Base-by-base conservation (phyloP, 2,797 vertebrate genomes). In the Coluber constrictor region DNA sequence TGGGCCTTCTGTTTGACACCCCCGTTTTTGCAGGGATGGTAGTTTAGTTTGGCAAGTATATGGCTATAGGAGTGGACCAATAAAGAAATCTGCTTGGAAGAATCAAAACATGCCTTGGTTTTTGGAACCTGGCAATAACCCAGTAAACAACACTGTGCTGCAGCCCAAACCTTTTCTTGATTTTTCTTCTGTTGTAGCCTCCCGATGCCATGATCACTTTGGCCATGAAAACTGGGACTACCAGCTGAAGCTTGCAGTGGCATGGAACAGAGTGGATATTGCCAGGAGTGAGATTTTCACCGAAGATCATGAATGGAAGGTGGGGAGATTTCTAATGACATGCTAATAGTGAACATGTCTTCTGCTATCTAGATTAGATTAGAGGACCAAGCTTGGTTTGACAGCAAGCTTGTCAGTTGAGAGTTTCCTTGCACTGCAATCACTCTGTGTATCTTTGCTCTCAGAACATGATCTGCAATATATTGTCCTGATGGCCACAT, bases 181-280 rank as follows among this genome's bases (percentile, higher is more conserved):
- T 79, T 2, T 0, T 6, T 0, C 86, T 86, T 61, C 79, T 60
- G 55, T 20, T 13, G 1, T 96, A 99, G 99, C 99, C 9, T 99
- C 99, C 0, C 97, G 95, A 94, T 98, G 95, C 94, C 97, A 96
- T 6, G 98, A 98, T 93, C 97, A 97, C 16, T 97, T 96, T 63
- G 98, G 97, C 6, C 97, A 79, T 0, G 98, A 98, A 94, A 97
- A 96, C 95, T 99, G 98, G 98, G 98, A 98, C 95, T 98, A 98
- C 92, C 99, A 99, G 96, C 97, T 99, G 96, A 98, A 99, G 96
- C 92, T 99, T 95, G 99, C 99, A 0, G 98, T 99, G 92, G 98
- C 98, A 66, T 99, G 99, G 99, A 99, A 99, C 95, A 97, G 99
- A 1, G 98, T 99, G 92, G 99, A 99, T 97, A 99, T 99, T 12